Evolutionary conservation across 2,797 vertebrate species (phyloP), one percentile per base, ranked within the genome.

Genomic region (Gastrophryne carolinensis): DNA sequence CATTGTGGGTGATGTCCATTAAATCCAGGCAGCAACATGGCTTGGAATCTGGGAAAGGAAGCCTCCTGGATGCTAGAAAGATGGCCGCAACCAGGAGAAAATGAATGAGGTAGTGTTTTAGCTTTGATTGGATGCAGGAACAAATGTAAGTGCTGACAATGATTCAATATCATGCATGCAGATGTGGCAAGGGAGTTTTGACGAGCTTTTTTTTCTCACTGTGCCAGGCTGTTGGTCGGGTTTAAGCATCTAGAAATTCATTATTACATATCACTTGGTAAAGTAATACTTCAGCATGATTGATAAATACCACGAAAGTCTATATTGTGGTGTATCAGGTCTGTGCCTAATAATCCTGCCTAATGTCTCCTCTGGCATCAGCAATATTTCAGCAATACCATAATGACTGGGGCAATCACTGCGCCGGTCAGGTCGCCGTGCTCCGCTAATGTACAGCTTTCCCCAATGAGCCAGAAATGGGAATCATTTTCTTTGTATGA

Each of bases 311-410:
- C 41, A 57, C 57, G 50, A 69, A 57, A 53, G 41, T 24, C 21
- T 52, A 73, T 57, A 67, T 34, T 60, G 63, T 52, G 37, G 60
- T 50, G 50, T 66, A 66, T 57, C 10, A 23, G 41, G 21, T 75
- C 24, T 26, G n/a, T 4, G 2, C 4, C 23, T 67, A 67, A 68
- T 35, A 39, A 49, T 57, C 39, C 41, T 17, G 30, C 49, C 57
- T 65, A 56, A 44, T 17, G 62, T 41, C 17, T 19, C 23, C 24
- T 11, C 60, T 39, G 58, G 34, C 63, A 67, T 75, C 60, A 58
- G 24, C 66, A 74, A 66, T 66, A 54, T 66, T 66, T 74, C 52
- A 60, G 53, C 73, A 75, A 67, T 75, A 75, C 57, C 63, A 75
- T 75, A 75, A 75, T 67, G 32, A 60, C 73, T 66, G 49, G 54